Conservation (phyloP, 2,797 vertebrate genomes). For the Enteromius radiatus region DNA sequence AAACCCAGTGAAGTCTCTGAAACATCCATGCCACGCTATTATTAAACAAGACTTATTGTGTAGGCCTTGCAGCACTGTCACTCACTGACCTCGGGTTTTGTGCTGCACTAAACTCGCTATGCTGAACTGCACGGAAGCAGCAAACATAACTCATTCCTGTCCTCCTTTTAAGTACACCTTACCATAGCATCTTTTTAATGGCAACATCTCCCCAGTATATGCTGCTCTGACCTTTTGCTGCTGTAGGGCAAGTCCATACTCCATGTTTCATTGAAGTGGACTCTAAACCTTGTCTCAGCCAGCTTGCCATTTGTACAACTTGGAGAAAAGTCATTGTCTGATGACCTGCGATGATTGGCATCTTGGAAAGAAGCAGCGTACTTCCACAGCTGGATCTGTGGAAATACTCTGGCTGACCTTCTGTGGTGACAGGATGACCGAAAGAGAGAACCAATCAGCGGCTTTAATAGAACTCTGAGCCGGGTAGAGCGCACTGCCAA, state of each 20-base stretch:
- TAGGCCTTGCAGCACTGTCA: constrained; percentile 14
- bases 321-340: constrained; percentile 40
- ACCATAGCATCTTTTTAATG: constrained; percentile 30
- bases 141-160: constrained; percentile 23
- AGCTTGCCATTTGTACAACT: constrained; percentile 37
- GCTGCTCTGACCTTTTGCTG: constrained; percentile 30
- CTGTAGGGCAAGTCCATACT: constrained; percentile 15
- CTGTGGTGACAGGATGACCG: constrained; percentile 10
- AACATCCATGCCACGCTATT: constrained; percentile 16
- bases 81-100: constrained; percentile 30
- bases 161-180: constrained; percentile 11
- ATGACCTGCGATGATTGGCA: constrained; percentile 51
- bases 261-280: constrained; percentile 35
- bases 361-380: constrained; percentile 26
- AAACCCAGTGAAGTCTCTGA: constrained; percentile 5
- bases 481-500: not conserved
- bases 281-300: constrained; percentile 16
- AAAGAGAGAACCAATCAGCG: constrained; percentile 30
- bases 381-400: constrained; percentile 24
- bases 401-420: constrained; percentile 44
- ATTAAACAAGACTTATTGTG: constrained; percentile 43
- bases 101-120: not conserved
- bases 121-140: constrained; percentile 20
- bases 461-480: constrained; percentile 23
- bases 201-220: constrained; percentile 18